phyloP scores from a whole-genome alignment of 1,140 invertebrate species.

The Ridgeia piscesae region DNA sequence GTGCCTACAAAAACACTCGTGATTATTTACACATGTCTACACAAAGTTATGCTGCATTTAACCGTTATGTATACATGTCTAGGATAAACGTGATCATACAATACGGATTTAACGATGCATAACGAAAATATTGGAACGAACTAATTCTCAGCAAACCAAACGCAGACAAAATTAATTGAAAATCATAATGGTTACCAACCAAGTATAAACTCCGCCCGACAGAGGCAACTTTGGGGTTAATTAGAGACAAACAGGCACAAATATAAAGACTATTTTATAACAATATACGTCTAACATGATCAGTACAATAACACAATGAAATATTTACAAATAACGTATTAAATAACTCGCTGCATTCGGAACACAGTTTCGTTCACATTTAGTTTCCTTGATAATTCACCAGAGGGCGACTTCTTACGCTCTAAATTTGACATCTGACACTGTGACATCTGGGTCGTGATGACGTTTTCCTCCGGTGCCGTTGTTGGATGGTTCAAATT shows the following conservation, averaged over 20 bases:
- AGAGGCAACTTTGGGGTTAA: background rate
- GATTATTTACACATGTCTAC: too few species aligned
- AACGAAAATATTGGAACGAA: background rate
- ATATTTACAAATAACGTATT: constrained; percentile 1
- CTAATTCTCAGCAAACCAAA: background rate
- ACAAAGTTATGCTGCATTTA: background rate
- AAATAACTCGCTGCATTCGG: background rate
- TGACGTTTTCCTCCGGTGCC: background rate
- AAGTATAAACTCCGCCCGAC: background rate
- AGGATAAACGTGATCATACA: background rate
- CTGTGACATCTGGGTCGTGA: background rate
- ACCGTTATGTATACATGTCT: background rate
- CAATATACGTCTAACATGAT: background rate
- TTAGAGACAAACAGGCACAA: background rate
- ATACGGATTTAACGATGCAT: background rate
- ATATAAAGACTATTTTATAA: background rate
- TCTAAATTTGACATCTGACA: background rate
- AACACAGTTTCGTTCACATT: background rate
- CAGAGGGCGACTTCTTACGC: background rate
- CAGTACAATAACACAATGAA: background rate
- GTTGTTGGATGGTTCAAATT: too few species aligned
- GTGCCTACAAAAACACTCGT: too few species aligned
- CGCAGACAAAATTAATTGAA: background rate
- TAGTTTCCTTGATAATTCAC: background rate
- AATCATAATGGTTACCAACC: constrained; percentile 4